Percentiles rank a stretch among this genome's conserved stretches.
These are phyloP conservation scores for Origma solitaria DNA, from an alignment of 2,113 vertebrate species.

Conservation along the genomic window DNA sequence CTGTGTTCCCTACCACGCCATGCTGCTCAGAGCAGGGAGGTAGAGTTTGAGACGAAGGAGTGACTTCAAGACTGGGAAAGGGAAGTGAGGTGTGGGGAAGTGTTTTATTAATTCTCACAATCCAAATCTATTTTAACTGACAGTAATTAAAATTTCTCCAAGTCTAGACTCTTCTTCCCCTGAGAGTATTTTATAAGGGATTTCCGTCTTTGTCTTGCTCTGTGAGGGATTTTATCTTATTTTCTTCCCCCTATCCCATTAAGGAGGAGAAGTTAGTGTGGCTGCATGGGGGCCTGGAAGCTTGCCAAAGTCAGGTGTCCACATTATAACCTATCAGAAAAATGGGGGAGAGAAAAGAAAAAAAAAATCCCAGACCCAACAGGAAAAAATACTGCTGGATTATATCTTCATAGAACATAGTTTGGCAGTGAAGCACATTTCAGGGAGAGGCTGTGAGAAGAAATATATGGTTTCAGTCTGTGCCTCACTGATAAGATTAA, in stretches of 20 bases:
- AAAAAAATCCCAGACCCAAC: background rate
- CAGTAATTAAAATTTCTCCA: background rate
- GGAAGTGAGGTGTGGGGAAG: accelerated
- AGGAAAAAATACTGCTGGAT: background rate
- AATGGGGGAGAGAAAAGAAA: background rate
- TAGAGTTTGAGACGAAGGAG: accelerated
- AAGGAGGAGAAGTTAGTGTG: background rate
- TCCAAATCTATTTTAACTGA: background rate
- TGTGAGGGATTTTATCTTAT: background rate
- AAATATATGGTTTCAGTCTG: background rate
- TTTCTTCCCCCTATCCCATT: background rate
- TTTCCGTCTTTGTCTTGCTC: background rate
- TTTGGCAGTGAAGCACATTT: background rate
- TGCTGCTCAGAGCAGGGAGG: background rate
- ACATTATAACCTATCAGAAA: background rate
- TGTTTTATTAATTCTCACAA: background rate
- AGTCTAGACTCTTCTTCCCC: background rate
- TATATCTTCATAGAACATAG: background rate
- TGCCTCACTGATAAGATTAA: background rate
- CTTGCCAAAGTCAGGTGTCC: background rate
- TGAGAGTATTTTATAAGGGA: background rate
- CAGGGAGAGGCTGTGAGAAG: background rate
- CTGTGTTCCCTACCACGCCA: background rate
- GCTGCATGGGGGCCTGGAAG: background rate
- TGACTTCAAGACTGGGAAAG: background rate